Conservation (phyloP, 2,113 vertebrate genomes). For the Onychostruthus taczanowskii region DNA sequence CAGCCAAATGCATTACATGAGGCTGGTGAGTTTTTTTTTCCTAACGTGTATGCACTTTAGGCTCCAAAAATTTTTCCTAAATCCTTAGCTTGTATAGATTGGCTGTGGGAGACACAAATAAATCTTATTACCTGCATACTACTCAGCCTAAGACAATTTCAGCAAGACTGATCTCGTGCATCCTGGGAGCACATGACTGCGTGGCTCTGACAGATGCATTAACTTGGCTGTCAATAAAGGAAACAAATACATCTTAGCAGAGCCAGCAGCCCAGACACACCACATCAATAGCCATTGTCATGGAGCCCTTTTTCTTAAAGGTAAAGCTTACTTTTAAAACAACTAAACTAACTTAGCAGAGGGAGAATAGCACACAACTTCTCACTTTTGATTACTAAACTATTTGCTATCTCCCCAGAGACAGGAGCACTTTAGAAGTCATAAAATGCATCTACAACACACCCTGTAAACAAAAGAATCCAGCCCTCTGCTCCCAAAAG, state of each 20-base stretch:
- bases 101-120: not conserved
- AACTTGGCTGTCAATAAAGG: not conserved
- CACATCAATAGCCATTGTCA: not conserved
- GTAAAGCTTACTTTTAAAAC: not conserved
- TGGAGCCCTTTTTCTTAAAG: not conserved
- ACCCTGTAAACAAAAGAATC: not conserved
- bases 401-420: not conserved
- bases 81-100: not conserved
- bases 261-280: not conserved
- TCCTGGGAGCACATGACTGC: not conserved
- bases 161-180: not conserved
- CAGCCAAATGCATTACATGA: not conserved
- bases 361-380: not conserved
- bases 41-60: not conserved
- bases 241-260: not conserved
- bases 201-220: not conserved
- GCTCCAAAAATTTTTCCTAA: not conserved
- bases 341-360: not conserved
- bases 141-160: not conserved
- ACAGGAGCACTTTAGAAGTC: not conserved
- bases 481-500: not conserved
- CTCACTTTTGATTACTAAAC: not conserved
- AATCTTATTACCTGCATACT: not conserved
- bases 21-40: not conserved
- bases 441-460: not conserved